Conservation (phyloP, 2,113 vertebrate species). For the Rhinolophus sinicus region DNA sequence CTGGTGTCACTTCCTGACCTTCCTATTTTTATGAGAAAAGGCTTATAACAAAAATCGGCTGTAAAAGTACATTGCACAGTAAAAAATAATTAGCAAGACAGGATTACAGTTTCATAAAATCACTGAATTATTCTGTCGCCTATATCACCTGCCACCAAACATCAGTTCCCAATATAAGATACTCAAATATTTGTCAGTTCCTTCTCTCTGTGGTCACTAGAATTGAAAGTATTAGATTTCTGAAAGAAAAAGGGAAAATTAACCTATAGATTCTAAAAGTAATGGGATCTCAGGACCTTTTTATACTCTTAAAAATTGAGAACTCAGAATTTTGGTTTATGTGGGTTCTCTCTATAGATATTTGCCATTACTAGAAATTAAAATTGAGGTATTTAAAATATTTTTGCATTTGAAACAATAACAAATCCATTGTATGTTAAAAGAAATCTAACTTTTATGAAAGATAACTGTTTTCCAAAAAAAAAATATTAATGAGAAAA, state of each 20-base stretch:
- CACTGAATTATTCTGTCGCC: neutral
- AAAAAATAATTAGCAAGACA: constrained; percentile 43
- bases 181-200: neutral
- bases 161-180: neutral
- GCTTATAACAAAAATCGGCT: neutral
- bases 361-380: neutral
- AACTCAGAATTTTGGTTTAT: neutral
- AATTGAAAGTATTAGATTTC: neutral
- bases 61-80: neutral
- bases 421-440: neutral
- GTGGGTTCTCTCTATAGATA: neutral
- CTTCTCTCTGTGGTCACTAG: neutral
- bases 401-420: neutral
- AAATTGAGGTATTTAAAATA: constrained; percentile 3
- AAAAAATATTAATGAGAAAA: neutral
- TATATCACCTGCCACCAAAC: neutral
- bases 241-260: neutral
- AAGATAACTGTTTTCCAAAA: neutral
- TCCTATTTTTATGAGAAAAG: constrained; percentile 45
- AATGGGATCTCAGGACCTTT: neutral
- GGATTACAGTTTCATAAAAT: neutral
- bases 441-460: neutral
- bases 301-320: constrained; percentile 3
- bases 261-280: neutral
- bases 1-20: constrained; percentile 29